These are phyloP conservation scores for Thripadectes ignobilis DNA, from an alignment of 2,797 vertebrate species.

Conservation along the genomic window DNA sequence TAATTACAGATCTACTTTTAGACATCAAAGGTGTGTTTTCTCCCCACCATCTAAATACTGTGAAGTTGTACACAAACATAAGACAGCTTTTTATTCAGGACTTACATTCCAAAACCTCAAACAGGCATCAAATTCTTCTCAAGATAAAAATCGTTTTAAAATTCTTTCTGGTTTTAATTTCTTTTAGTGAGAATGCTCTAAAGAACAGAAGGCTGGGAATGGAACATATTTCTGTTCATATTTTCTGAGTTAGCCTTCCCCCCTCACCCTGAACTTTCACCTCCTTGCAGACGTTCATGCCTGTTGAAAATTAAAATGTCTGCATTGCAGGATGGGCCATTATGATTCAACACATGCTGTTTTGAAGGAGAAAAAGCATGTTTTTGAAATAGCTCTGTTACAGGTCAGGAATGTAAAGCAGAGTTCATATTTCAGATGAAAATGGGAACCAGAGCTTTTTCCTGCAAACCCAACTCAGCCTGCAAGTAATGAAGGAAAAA, in stretches of 20 bases:
- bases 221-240: conserved; percentile 19
- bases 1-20: not conserved
- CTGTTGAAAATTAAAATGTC: conserved; percentile 59
- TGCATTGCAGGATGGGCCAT: conserved; percentile 36
- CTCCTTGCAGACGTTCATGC: conserved; percentile 25
- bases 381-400: conserved; percentile 50
- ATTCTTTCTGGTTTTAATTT: conserved; percentile 35
- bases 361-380: conserved; percentile 48
- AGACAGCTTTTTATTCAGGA: not conserved
- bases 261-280: conserved; percentile 18
- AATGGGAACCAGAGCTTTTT: conserved; percentile 37
- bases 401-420: conserved; percentile 48
- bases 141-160: not conserved
- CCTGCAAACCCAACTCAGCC: not conserved
- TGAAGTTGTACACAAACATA: not conserved
- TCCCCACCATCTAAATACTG: not conserved
- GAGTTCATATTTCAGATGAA: conserved; percentile 54
- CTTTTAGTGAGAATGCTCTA: not conserved
- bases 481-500: not conserved
- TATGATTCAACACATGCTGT: conserved; percentile 61
- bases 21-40: not conserved
- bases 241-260: conserved; percentile 17
- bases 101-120: not conserved
- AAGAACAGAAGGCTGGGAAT: not conserved
- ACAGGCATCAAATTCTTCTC: not conserved